Percentiles rank a stretch among this genome's conserved stretches.
phyloP scores from a whole-genome alignment of 2,888 invertebrate species.

The Acleris holmiana region DNA sequence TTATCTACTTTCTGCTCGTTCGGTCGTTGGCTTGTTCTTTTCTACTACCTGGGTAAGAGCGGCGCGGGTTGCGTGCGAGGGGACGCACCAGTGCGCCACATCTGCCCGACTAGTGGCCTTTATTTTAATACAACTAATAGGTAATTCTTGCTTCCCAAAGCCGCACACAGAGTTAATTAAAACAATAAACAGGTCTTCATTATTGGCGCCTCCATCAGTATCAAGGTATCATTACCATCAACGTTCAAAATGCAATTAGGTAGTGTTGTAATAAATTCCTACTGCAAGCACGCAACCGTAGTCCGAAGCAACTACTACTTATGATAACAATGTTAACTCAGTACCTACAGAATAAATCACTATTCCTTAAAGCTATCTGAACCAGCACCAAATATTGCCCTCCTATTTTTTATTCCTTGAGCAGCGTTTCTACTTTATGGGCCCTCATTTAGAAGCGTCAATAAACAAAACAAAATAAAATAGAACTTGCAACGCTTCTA shows the following conservation, averaged over 20 bases:
- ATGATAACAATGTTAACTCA: background rate
- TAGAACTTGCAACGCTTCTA: slow-evolving; percentile 69
- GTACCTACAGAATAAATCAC: background rate
- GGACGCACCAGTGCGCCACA: slow-evolving; percentile 52
- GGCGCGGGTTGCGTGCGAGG: slow-evolving; percentile 55
- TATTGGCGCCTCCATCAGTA: slow-evolving; percentile 13
- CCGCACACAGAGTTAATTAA: slow-evolving; percentile 10
- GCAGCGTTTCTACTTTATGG: slow-evolving; percentile 75
- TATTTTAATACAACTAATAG: slow-evolving; percentile 24
- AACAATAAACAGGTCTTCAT: slow-evolving; percentile 10
- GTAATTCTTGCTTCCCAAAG: slow-evolving; percentile 9
- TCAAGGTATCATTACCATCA: slow-evolving; percentile 16
- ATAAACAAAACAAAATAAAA: slow-evolving; percentile 75
- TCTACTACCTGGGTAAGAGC: slow-evolving; percentile 56
- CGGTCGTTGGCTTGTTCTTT: slow-evolving; percentile 41
- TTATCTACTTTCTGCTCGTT: slow-evolving; percentile 44
- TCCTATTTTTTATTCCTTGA: slow-evolving; percentile 52
- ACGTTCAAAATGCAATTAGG: slow-evolving; percentile 12
- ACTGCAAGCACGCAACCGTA: background rate
- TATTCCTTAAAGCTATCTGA: slow-evolving; percentile 1
- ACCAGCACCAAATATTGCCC: slow-evolving; percentile 44
- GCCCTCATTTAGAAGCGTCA: slow-evolving; percentile 77
- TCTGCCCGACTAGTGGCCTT: slow-evolving; percentile 46
- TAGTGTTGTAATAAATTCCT: slow-evolving; percentile 26
- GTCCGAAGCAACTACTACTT: background rate